Conservation (phyloP, 2,113 vertebrate species). For the Ochotona princeps region DNA sequence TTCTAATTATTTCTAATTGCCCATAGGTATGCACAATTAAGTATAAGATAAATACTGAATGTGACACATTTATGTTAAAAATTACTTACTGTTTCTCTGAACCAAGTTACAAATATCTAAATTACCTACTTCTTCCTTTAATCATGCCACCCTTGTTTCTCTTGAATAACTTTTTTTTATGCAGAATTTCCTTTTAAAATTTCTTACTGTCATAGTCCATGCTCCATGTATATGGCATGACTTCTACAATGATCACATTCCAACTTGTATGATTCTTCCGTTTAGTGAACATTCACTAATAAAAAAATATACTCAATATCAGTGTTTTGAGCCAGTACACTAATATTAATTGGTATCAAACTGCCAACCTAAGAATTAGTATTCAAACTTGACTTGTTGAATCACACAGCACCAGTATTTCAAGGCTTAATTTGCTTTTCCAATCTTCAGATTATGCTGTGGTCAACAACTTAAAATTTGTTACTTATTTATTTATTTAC, state of each 20-base stretch:
- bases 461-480: not conserved
- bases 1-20: slow-evolving; percentile 47
- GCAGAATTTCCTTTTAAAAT: slow-evolving; percentile 22
- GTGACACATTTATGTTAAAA: slow-evolving; percentile 33
- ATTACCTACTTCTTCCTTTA: not conserved
- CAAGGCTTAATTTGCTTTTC: slow-evolving; percentile 27
- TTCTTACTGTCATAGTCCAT: not conserved
- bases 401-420: not conserved
- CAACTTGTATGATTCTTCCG: slow-evolving; percentile 21
- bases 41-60: slow-evolving; percentile 39
- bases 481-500: too few relatives aligned
- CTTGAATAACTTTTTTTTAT: slow-evolving; percentile 43
- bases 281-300: slow-evolving; percentile 10
- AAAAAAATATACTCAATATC: slow-evolving; percentile 7
- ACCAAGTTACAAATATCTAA: slow-evolving; percentile 35
- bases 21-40: not conserved
- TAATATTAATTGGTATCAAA: not conserved
- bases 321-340: not conserved
- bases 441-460: slow-evolving; percentile 23
- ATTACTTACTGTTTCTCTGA: slow-evolving; percentile 34
- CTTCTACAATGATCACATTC: not conserved
- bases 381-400: not conserved
- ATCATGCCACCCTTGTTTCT: slow-evolving; percentile 1
- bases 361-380: not conserved
- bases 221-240: not conserved